A percentile compares a stretch with the other conserved stretches of the same genome.
Evolutionary conservation across 2,888 invertebrate species (phyloP).

Genomic region (Halictus ligatus): DNA sequence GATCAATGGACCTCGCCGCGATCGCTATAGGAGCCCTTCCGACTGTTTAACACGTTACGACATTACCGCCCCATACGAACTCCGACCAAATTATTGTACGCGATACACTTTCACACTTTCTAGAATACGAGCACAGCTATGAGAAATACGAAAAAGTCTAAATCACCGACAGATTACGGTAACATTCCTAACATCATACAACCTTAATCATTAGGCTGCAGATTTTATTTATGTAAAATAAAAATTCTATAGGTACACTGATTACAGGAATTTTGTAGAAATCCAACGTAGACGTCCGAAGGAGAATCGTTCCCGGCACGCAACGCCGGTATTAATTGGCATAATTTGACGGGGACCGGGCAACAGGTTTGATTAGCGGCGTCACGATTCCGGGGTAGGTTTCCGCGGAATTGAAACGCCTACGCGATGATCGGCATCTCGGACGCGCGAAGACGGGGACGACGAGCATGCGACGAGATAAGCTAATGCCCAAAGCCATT

Average conservation of each 20-base stretch:
- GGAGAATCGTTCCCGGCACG: conserved; percentile 42
- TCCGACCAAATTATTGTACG: no score
- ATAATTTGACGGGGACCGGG: conserved; percentile 42
- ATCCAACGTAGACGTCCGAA: not conserved
- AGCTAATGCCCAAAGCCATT: conserved; percentile 33
- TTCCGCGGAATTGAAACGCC: not conserved
- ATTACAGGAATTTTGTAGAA: no score
- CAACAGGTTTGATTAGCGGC: conserved; percentile 53
- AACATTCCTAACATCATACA: no score
- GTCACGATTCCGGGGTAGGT: not conserved
- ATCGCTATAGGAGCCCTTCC: not conserved
- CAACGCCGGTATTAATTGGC: conserved; percentile 52
- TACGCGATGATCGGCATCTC: not conserved
- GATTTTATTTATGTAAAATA: no score
- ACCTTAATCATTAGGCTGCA: no score
- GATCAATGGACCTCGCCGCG: conserved; percentile 40
- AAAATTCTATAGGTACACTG: no score
- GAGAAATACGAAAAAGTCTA: no score
- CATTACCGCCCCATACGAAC: no score
- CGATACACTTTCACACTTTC: not conserved
- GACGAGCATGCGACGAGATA: conserved; percentile 24
- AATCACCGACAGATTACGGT: no score
- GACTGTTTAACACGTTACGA: not conserved
- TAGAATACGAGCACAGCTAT: no score
- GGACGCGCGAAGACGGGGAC: not conserved